Percentiles rank a stretch among this genome's conserved stretches.
phyloP scores from a whole-genome alignment of 2,888 invertebrate species.

The Sinelater perroti region DNA sequence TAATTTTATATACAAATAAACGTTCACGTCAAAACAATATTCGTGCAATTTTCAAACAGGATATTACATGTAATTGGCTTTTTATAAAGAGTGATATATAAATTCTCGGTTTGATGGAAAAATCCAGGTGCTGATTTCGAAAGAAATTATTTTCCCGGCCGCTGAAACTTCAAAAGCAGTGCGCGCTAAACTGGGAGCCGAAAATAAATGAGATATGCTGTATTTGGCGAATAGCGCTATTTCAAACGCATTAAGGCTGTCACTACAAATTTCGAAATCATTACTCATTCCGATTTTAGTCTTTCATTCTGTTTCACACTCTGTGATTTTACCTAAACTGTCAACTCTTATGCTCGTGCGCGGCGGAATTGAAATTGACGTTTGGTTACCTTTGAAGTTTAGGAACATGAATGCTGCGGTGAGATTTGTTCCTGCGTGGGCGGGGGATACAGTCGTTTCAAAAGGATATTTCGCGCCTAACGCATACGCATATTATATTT shows the following conservation, averaged over 20 bases:
- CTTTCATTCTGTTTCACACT: slow-evolving; percentile 43
- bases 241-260: slow-evolving; percentile 53
- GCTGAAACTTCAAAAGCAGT: slow-evolving; percentile 49
- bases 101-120: slow-evolving; percentile 36
- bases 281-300: slow-evolving; percentile 51
- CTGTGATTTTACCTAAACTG: slow-evolving; percentile 43
- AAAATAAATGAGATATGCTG: slow-evolving; percentile 51
- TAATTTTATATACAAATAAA: slow-evolving; percentile 30
- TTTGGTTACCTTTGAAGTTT: slow-evolving; percentile 39
- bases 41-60: slow-evolving; percentile 33
- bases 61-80: slow-evolving; percentile 38
- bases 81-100: slow-evolving; percentile 36
- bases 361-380: slow-evolving; percentile 37
- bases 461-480: too few species aligned
- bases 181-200: slow-evolving; percentile 46
- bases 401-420: slow-evolving; percentile 28
- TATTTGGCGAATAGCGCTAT: slow-evolving; percentile 47
- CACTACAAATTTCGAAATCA: slow-evolving; percentile 54
- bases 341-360: slow-evolving; percentile 36
- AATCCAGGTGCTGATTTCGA: slow-evolving; percentile 41
- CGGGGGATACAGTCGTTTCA: too few species aligned
- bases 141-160: slow-evolving; percentile 47
- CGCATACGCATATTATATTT: too few species aligned
- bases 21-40: slow-evolving; percentile 32
- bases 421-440: slow-evolving; percentile 28